phyloP scores from a whole-genome alignment of 2,888 invertebrate genomes.

The Agriopis aurantiaria region DNA sequence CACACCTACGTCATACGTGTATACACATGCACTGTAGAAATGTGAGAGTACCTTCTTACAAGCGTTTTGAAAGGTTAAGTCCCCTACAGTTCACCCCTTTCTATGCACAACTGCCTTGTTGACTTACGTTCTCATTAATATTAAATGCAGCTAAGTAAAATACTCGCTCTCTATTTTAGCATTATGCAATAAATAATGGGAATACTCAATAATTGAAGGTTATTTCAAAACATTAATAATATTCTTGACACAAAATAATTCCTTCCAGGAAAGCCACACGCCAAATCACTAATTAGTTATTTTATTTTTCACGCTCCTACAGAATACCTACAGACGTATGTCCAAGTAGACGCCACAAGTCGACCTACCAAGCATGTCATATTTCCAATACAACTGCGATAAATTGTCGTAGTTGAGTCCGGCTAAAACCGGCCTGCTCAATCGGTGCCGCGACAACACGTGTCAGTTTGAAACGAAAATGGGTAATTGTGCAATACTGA shows the following conservation, averaged over 20 bases:
- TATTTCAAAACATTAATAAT: neutral
- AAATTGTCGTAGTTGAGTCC: too few species aligned
- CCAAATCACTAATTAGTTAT: neutral
- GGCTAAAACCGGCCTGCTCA: too few species aligned
- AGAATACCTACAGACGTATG: too few species aligned
- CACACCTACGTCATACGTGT: too few species aligned
- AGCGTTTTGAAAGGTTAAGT: conserved; percentile 1
- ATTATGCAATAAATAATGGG: conserved; percentile 3
- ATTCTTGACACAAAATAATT: neutral
- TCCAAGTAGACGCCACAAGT: too few species aligned
- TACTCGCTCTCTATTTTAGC: neutral
- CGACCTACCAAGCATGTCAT: too few species aligned
- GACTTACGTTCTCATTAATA: conserved; percentile 11
- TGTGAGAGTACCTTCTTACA: conserved; percentile 12
- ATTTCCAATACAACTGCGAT: too few species aligned
- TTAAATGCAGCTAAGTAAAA: conserved; percentile 4
- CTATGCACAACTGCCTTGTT: conserved; percentile 1
- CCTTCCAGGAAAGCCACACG: neutral
- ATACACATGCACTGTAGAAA: neutral
- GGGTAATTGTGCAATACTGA: too few species aligned
- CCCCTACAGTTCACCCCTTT: conserved; percentile 16
- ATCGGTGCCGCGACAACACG: too few species aligned
- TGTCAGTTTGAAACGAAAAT: too few species aligned
- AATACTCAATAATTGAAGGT: neutral
- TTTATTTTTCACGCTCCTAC: too few species aligned